Evolutionary conservation across 2,888 invertebrate genomes (phyloP), one percentile per base, ranked within the genome.

Genomic region (Oasisia sp.): DNA sequence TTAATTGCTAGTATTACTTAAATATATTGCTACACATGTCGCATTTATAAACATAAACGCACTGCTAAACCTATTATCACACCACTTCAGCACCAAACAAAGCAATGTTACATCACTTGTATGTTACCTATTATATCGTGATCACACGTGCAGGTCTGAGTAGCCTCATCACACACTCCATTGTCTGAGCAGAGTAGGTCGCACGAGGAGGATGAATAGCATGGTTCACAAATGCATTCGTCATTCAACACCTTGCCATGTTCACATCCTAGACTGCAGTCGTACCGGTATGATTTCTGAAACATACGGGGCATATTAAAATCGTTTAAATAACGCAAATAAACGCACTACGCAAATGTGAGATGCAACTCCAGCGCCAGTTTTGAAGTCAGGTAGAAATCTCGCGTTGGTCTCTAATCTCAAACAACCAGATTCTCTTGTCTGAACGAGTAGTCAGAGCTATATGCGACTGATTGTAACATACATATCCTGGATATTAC

Each of bases 121-220:
- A 19, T 74, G 74, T 74, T 74, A 74, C 74, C 74, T 74, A 74
- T 74, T 19, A 7, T 3, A 27, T 74, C 27, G 27, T 74, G 19
- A 27, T 74, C 27, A 74, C 74, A 74, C 7, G 14, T 19, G 74
- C 74, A 74, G 74, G 27, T 74, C 19, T 74, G 74, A 74, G 32
- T 50, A 38, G n/a, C n/a, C n/a, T 38, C 38, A 32, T 58, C 89
- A 93, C 95, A 95, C 3, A 50, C 14, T 32, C 95, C 95, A 56
- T 94, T 92, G 27, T 93, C 94, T 74, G 93, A 94, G 92, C 95
- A 95, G 56, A 93, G 93, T n/a, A 93, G 92, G 56, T 95, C 94
- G 93, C 95, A 95, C 7, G 93, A 94, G 32, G 93, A 92, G 11
- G 95, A 95, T 0, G 94, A 94, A 92, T 94, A 94, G 93, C 95